Evolutionary conservation across 2,797 vertebrate species (phyloP).

Genomic region (Mus caroli): DNA sequence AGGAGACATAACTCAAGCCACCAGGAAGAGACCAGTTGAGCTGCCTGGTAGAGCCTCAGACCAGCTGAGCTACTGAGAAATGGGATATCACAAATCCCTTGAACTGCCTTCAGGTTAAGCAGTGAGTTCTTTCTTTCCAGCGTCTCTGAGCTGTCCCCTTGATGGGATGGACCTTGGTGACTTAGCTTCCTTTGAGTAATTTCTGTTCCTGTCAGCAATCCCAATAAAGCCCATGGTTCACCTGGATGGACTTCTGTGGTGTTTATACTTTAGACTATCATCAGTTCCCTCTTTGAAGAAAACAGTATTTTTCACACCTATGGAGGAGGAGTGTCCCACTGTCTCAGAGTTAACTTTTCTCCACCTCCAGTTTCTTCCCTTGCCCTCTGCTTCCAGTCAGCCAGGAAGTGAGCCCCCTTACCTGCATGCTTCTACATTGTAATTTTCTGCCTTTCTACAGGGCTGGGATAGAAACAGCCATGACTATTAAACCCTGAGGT

Average conservation of each 20-base stretch:
- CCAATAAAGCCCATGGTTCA: background rate
- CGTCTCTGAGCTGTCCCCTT: background rate
- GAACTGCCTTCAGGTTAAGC: background rate
- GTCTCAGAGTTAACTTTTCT: background rate
- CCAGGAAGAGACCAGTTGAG: too few relatives aligned
- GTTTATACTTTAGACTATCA: too few relatives aligned
- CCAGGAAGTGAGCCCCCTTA: background rate
- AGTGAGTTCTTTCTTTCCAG: background rate
- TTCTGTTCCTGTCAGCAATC: background rate
- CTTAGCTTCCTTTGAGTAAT: background rate
- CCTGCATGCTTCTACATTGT: too few relatives aligned
- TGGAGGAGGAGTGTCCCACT: background rate
- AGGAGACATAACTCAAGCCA: background rate
- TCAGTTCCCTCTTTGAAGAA: background rate
- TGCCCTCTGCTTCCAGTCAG: background rate
- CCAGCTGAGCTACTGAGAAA: background rate
- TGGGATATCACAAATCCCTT: background rate
- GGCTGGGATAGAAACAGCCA: background rate
- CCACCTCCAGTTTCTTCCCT: background rate
- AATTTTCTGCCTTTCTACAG: background rate
- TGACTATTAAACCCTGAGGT: background rate
- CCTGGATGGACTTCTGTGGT: background rate
- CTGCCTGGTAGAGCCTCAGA: background rate
- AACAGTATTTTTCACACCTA: background rate
- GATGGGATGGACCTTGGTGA: too few relatives aligned